Evolutionary conservation across 2,888 invertebrate genomes (phyloP), one percentile per base, ranked within the genome.

Genomic region (Clistopyga incitator): DNA sequence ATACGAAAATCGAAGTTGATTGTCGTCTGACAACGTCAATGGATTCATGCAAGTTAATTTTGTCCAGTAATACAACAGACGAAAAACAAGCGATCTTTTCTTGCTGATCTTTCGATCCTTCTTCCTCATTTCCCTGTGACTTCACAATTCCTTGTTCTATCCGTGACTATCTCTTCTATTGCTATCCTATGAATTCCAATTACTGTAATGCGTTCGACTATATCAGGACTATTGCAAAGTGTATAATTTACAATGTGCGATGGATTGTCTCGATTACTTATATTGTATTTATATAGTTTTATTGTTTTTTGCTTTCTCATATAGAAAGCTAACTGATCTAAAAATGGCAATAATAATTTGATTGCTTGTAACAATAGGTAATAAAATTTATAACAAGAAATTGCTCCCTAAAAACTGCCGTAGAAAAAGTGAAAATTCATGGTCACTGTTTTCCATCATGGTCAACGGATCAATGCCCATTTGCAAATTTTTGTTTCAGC

Each of bases 41-140:
- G 78, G 61, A 71, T 78, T 78, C 3, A 78, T 38, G 29, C 70
- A 70, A 38, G 23, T 10, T 2, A 70, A 15, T 52, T 78, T 78
- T 18, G 20, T 23, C 78, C 78, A 78, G 42, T 70, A 64, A 50
- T 52, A 52, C 47, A 78, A n/a, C 0, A 45, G 15, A 4, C 20
- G 52, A 38, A 78, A 61, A 15, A 11, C 2, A 23, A 11, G 6
- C 34, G 61, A 70, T 47, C 56, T 15, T 67, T 67, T 67, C 29
- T 54, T 67, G 10, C 13, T 56, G 6, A 13, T 47, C 13, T 2
- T 68, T 45, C 38, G 11, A 25, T n/a, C 56, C 56, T 6, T 20
- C 64, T 72, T 59, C 45, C 11, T 42, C 54, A 25, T 72, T 25
- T n/a, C 25, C 29, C 25, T 6, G 71, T 42, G 15, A 25, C 42